Evolutionary conservation across 92 coral and sea anemone species (phyloP).

Genomic region (Micromussa lordhowensis): DNA sequence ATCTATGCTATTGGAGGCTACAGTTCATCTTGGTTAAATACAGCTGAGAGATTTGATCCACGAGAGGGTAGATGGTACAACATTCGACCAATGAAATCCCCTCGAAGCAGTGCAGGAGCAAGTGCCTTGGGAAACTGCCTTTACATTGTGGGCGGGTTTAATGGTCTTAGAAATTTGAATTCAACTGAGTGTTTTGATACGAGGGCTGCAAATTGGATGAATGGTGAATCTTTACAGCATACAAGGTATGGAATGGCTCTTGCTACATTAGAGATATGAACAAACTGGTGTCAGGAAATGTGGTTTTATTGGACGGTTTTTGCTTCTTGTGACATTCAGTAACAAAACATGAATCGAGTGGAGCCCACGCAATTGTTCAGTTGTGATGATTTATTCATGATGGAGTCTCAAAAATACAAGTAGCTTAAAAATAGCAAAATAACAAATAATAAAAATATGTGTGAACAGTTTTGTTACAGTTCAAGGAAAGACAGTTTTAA

Average conservation of each 20-base stretch:
- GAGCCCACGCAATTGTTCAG: neutral
- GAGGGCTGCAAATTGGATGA: constrained; percentile 72
- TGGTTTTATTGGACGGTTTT: neutral
- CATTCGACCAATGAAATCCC: constrained; percentile 61
- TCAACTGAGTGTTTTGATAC: constrained; percentile 70
- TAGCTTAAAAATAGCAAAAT: too few relatives aligned
- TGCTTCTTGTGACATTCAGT: neutral
- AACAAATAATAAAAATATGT: too few relatives aligned
- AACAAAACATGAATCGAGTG: neutral
- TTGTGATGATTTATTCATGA: neutral
- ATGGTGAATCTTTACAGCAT: constrained; percentile 69
- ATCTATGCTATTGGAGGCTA: constrained; percentile 85
- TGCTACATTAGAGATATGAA: constrained; percentile 32
- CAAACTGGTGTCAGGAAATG: neutral
- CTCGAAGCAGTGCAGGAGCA: constrained; percentile 75
- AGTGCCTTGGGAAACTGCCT: constrained; percentile 62
- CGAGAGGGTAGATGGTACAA: constrained; percentile 81
- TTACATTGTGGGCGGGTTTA: constrained; percentile 78
- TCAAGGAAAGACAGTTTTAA: too few relatives aligned
- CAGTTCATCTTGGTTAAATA: constrained; percentile 64
- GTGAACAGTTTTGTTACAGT: too few relatives aligned
- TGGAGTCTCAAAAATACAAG: neutral
- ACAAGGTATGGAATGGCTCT: constrained; percentile 83
- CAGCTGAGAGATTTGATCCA: constrained; percentile 84
- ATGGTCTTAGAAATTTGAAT: constrained; percentile 78